A percentile compares a stretch with the other conserved stretches of the same genome.
Conservation (phyloP, 2,888 invertebrate genomes). For the Cheilosia vulpina region DNA sequence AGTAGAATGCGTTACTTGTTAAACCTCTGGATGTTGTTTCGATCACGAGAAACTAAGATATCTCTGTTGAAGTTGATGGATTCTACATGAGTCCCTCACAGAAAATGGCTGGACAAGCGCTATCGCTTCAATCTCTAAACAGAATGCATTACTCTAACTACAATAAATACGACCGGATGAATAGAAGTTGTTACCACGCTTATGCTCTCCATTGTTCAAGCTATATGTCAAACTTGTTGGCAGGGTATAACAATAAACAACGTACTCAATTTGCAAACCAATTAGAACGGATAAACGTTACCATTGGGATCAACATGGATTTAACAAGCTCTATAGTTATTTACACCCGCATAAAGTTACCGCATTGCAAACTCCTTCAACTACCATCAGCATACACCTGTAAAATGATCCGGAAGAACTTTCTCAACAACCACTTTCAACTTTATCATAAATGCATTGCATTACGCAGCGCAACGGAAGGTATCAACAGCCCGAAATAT, state of each 20-base stretch:
- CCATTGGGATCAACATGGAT: neutral
- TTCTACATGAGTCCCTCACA: too few species aligned
- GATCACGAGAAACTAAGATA: too few species aligned
- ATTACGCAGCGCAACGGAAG: constrained; percentile 10
- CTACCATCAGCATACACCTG: constrained; percentile 9
- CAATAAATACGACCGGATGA: too few species aligned
- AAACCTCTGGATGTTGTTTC: too few species aligned
- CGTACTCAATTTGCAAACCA: neutral
- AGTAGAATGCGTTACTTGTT: too few species aligned
- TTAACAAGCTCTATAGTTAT: neutral
- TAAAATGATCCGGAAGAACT: constrained; percentile 2
- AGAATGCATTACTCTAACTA: too few species aligned
- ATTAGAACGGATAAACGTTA: constrained; percentile 1
- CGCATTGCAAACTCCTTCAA: neutral
- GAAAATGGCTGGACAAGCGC: too few species aligned
- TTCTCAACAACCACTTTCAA: constrained; percentile 15
- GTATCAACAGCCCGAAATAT: constrained; percentile 5
- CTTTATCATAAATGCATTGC: constrained; percentile 41
- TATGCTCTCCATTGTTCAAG: neutral
- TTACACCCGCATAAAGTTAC: constrained; percentile 2
- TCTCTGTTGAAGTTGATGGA: too few species aligned
- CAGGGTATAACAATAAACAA: neutral
- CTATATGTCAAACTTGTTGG: neutral
- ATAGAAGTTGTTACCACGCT: too few species aligned
- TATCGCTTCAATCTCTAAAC: too few species aligned